These are phyloP conservation scores for Osmoderma eremita DNA, from an alignment of 2,888 invertebrate genomes.

Conservation along the genomic window DNA sequence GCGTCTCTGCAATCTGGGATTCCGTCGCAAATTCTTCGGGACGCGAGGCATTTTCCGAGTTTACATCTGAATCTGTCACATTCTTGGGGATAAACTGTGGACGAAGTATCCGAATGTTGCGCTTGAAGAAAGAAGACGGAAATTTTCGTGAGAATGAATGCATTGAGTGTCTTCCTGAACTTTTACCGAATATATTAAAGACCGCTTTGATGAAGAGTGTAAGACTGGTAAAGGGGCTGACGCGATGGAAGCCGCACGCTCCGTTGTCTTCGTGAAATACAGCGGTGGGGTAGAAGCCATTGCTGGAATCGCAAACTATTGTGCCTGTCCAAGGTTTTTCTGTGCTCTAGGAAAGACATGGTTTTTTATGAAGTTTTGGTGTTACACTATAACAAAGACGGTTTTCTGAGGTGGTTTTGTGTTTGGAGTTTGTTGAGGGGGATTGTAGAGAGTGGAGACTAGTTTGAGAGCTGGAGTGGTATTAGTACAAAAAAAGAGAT, in stretches of 20 bases:
- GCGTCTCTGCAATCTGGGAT: conserved; percentile 75
- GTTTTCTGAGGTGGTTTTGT: too few relatives aligned
- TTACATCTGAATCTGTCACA: conserved; percentile 75
- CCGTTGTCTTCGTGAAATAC: conserved; percentile 70
- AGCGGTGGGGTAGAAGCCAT: conserved; percentile 79
- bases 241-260: conserved; percentile 66
- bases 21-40: conserved; percentile 73
- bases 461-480: too few relatives aligned
- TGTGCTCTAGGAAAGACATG: conserved; percentile 5
- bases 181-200: conserved; percentile 65
- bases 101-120: conserved; percentile 33
- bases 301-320: conserved; percentile 72
- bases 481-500: too few relatives aligned
- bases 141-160: too few relatives aligned
- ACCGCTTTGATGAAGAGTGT: conserved; percentile 68
- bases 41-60: conserved; percentile 74
- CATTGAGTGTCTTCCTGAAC: too few relatives aligned
- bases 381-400: too few relatives aligned
- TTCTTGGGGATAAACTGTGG: conserved; percentile 49
- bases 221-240: conserved; percentile 66
- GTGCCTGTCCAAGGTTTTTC: conserved; percentile 71
- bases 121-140: neutral
- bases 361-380: too few relatives aligned
- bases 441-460: too few relatives aligned
- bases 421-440: too few relatives aligned